Percentiles rank a stretch among this genome's conserved stretches.
Conservation (phyloP, 2,888 invertebrate genomes). For the Chironomus riparius region DNA sequence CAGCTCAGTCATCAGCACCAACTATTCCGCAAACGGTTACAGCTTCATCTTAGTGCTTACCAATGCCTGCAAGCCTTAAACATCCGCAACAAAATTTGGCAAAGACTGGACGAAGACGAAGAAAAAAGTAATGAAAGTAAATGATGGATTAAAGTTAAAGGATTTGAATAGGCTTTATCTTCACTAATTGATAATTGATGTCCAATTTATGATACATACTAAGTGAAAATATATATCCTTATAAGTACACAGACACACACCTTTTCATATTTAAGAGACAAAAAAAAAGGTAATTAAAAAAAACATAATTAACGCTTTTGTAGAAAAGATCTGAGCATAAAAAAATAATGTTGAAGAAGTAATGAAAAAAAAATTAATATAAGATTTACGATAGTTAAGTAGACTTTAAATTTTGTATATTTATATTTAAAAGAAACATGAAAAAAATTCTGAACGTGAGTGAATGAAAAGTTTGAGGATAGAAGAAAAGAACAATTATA, state of each 20-base stretch:
- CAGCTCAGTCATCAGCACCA: conserved; percentile 11
- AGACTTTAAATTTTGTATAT: conserved; percentile 25
- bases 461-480: not conserved
- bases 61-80: conserved; percentile 1
- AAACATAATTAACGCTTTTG: conserved; percentile 13
- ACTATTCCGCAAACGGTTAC: conserved; percentile 25
- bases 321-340: conserved; percentile 19
- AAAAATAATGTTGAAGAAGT: not conserved
- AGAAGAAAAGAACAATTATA: not conserved
- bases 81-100: not conserved
- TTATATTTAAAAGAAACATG: conserved; percentile 9
- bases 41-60: conserved; percentile 27
- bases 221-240: not conserved
- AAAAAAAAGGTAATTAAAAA: not conserved
- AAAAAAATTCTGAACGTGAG: not conserved
- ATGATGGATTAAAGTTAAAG: not conserved
- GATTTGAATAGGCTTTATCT: not conserved
- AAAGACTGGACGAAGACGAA: conserved; percentile 22
- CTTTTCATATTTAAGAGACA: not conserved
- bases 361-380: not conserved
- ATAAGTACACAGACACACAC: not conserved
- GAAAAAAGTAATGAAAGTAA: conserved; percentile 2
- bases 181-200: not conserved
- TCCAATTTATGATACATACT: not conserved
- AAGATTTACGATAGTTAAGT: not conserved